A percentile compares a stretch with the other conserved stretches of the same genome.
Conservation (phyloP, 2,113 vertebrate species). For the Glaucomys volans region DNA sequence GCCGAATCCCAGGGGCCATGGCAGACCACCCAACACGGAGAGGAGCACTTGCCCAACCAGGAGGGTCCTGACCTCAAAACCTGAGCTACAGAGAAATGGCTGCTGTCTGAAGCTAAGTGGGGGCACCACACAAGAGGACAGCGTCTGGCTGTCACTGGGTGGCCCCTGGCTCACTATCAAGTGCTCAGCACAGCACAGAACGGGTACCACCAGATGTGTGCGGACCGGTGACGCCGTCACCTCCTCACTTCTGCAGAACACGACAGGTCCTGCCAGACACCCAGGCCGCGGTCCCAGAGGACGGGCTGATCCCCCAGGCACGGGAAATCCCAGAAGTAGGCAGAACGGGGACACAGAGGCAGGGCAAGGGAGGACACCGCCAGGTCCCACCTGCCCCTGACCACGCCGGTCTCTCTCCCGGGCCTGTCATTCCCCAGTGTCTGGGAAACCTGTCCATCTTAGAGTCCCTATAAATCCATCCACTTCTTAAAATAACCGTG, state of each 20-base stretch:
- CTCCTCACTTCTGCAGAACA: background rate
- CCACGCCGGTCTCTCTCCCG: too few relatives aligned
- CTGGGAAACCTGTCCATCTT: too few relatives aligned
- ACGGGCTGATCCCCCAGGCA: background rate
- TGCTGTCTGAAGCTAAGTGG: background rate
- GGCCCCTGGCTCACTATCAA: background rate
- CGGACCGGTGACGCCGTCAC: accelerated
- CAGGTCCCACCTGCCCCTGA: too few relatives aligned
- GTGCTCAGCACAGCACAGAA: background rate
- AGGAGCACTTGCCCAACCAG: background rate
- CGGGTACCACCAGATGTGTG: accelerated
- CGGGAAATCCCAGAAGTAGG: too few relatives aligned
- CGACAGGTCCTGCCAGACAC: background rate
- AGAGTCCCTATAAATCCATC: background rate
- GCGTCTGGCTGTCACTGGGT: background rate
- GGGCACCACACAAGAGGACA: background rate
- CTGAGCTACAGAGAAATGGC: background rate
- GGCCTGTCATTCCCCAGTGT: too few relatives aligned
- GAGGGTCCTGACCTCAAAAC: background rate
- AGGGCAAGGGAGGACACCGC: too few relatives aligned
- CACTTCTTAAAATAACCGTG: background rate
- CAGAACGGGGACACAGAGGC: too few relatives aligned
- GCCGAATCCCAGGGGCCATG: background rate
- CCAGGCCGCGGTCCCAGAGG: background rate
- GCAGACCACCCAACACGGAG: too few relatives aligned